Conservation (phyloP, 2,113 vertebrate species). For the Atherinomorus stipes region DNA sequence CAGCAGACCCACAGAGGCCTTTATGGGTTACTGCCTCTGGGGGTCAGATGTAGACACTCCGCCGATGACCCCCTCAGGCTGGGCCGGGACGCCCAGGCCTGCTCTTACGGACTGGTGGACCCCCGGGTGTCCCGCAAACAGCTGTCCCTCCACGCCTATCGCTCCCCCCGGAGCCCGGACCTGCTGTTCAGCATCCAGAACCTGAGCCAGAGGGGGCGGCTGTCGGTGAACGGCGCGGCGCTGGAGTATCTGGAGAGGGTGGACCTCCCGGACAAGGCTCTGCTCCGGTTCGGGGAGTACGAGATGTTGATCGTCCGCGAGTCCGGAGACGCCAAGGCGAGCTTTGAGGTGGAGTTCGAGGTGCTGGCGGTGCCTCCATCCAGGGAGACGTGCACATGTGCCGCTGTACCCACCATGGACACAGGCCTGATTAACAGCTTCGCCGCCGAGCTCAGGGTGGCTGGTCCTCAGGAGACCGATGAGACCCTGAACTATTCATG, state of each 20-base stretch:
- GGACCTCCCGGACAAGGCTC: constrained; percentile 85
- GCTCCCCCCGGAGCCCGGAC: constrained; percentile 70
- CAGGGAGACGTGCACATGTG: constrained; percentile 67
- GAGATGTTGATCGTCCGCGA: constrained; percentile 86
- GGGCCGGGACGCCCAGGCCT: constrained; percentile 85
- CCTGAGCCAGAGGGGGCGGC: constrained; percentile 85
- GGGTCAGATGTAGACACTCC: constrained; percentile 57
- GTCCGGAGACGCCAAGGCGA: constrained; percentile 84
- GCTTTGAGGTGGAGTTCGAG: constrained; percentile 87
- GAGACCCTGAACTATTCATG: constrained; percentile 43
- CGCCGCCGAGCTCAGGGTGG: background rate
- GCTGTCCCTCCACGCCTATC: constrained; percentile 87
- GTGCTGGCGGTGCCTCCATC: constrained; percentile 80
- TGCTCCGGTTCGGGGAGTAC: constrained; percentile 88
- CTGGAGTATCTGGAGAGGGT: constrained; percentile 87
- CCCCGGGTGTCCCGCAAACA: constrained; percentile 88
- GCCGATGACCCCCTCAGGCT: constrained; percentile 84
- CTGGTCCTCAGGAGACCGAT: constrained; percentile 62
- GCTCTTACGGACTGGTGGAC: constrained; percentile 84
- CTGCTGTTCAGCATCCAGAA: constrained; percentile 91
- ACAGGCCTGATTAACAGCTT: constrained; percentile 3
- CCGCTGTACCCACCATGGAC: constrained; percentile 63
- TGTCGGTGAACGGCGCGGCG: constrained; percentile 79
- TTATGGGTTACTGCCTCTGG: constrained; percentile 80
- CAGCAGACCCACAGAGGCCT: constrained; percentile 75